Percentiles rank a stretch among this genome's conserved stretches.
These are phyloP conservation scores for Lepus oiostolus DNA, from an alignment of 2,797 vertebrate genomes.

Conservation along the genomic window DNA sequence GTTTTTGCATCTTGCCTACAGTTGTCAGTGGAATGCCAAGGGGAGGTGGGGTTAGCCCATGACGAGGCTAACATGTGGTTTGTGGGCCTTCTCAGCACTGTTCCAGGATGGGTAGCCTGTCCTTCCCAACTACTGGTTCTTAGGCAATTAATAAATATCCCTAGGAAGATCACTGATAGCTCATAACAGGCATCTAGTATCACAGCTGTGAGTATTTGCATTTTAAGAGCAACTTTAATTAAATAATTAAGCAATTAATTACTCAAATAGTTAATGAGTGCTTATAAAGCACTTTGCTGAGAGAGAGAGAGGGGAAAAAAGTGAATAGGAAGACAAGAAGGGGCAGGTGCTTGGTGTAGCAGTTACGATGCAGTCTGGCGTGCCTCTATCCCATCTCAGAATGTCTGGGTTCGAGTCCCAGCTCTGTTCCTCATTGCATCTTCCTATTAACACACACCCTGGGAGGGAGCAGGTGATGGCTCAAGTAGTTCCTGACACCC, in stretches of 20 bases:
- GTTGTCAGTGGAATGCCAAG: neutral
- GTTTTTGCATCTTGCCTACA: slow-evolving; percentile 30
- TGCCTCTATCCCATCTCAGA: too few species aligned
- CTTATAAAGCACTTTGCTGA: slow-evolving; percentile 66
- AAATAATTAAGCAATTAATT: slow-evolving; percentile 83
- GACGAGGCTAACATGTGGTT: neutral
- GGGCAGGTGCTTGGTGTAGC: too few species aligned
- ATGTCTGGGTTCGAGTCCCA: too few species aligned
- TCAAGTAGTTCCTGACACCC: too few species aligned
- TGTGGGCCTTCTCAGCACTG: neutral
- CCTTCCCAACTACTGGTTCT: slow-evolving; percentile 44
- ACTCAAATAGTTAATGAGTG: slow-evolving; percentile 74
- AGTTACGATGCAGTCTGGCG: too few species aligned
- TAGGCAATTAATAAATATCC: slow-evolving; percentile 70
- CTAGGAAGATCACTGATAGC: slow-evolving; percentile 70
- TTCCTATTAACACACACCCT: too few species aligned
- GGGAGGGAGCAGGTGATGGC: too few species aligned
- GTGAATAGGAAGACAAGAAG: too few species aligned
- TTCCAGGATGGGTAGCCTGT: slow-evolving; percentile 26
- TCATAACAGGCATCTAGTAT: slow-evolving; percentile 72
- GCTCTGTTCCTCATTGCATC: too few species aligned
- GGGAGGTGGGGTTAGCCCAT: neutral
- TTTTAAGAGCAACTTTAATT: slow-evolving; percentile 80
- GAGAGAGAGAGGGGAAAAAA: slow-evolving; percentile 13
- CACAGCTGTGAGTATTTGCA: slow-evolving; percentile 79